phyloP scores from a whole-genome alignment of 2,797 vertebrate species.

The Lophius americanus region DNA sequence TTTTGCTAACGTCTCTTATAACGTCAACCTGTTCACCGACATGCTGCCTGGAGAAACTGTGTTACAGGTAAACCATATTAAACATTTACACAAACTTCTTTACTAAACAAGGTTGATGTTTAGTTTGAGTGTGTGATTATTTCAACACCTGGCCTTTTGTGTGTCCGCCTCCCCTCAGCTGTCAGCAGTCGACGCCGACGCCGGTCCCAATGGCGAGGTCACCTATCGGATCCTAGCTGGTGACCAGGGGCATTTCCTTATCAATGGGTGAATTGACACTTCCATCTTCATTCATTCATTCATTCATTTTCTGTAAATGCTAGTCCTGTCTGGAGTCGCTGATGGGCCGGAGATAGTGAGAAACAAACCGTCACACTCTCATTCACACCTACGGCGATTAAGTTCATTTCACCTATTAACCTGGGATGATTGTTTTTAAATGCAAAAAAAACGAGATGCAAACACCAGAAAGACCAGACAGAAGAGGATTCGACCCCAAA shows the following conservation, averaged over 20 bases:
- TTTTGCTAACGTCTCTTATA: slow-evolving; percentile 92
- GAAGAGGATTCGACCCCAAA: background rate
- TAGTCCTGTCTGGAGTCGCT: too few species aligned
- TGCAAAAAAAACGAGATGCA: too few species aligned
- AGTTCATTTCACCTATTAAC: too few species aligned
- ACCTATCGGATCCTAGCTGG: slow-evolving; percentile 91
- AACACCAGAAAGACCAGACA: background rate
- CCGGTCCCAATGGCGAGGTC: slow-evolving; percentile 89
- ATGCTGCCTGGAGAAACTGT: slow-evolving; percentile 88
- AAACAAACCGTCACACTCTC: too few species aligned
- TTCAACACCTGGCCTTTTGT: background rate
- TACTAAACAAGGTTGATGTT: too few species aligned
- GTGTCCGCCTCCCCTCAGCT: slow-evolving; percentile 79
- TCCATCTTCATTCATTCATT: too few species aligned
- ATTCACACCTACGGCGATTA: too few species aligned
- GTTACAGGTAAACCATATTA: slow-evolving; percentile 83
- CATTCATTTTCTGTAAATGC: too few species aligned
- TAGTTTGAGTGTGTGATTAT: background rate
- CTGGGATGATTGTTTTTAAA: too few species aligned
- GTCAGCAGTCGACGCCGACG: slow-evolving; percentile 89
- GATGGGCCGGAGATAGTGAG: too few species aligned
- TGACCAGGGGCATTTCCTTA: slow-evolving; percentile 86
- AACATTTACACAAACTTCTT: background rate
- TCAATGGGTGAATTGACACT: slow-evolving; percentile 74
- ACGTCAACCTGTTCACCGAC: slow-evolving; percentile 90